Evolutionary conservation across 1,140 invertebrate genomes (phyloP).

Genomic region (Cyclina sinensis): DNA sequence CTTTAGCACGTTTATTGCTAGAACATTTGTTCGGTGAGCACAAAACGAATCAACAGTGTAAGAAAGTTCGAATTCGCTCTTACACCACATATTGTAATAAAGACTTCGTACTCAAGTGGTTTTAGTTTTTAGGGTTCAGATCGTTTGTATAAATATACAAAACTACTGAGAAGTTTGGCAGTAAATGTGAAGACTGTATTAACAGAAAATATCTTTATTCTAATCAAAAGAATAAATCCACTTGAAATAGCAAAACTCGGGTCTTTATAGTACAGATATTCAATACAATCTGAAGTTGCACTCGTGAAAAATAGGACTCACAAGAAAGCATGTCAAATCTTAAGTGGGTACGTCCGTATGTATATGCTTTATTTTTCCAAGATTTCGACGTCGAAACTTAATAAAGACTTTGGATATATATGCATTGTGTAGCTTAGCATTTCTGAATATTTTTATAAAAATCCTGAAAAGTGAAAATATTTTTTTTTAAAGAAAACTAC

Average conservation of each 20-base stretch:
- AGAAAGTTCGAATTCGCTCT: neutral
- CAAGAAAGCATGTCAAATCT: no score
- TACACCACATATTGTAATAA: neutral
- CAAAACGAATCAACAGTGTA: neutral
- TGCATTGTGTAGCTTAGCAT: no score
- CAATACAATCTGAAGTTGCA: no score
- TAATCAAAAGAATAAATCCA: slow-evolving; percentile 5
- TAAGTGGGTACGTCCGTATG: no score
- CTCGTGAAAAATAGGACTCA: no score
- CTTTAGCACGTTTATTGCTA: neutral
- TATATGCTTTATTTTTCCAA: no score
- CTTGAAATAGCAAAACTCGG: neutral
- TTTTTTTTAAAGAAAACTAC: no score
- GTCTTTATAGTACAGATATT: neutral
- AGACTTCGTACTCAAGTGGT: neutral
- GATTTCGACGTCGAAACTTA: no score
- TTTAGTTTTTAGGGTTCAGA: slow-evolving; percentile 2
- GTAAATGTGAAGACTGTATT: neutral
- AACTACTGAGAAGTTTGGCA: neutral
- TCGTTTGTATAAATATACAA: slow-evolving; percentile 6
- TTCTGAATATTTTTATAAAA: no score
- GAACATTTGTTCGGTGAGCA: neutral
- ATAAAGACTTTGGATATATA: no score
- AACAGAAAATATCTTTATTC: neutral
- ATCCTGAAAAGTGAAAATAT: no score